Conservation (phyloP, 2,888 invertebrate species). For the Polyommatus icarus region DNA sequence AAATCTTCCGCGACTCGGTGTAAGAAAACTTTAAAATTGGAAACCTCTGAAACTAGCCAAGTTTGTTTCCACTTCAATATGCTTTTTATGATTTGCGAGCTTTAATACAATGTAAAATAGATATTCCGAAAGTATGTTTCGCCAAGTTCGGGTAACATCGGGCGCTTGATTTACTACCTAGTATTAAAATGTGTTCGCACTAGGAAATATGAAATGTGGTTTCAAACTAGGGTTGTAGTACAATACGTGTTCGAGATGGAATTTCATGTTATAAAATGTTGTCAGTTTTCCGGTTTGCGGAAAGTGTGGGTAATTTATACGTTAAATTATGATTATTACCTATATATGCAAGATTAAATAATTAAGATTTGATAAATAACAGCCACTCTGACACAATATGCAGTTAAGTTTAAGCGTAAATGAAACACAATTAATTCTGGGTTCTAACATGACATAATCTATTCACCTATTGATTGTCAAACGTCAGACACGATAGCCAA, state of each 20-base stretch:
- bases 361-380: not conserved
- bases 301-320: not conserved
- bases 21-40: constrained; percentile 14
- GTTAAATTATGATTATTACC: not conserved
- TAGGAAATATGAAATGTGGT: constrained; percentile 31
- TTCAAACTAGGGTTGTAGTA: not conserved
- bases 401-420: no score
- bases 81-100: constrained; percentile 20
- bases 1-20: not conserved
- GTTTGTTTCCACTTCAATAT: constrained; percentile 10
- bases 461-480: no score
- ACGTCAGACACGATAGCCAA: no score
- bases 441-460: no score
- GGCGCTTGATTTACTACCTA: constrained; percentile 38
- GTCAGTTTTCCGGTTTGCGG: not conserved
- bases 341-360: no score
- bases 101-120: constrained; percentile 34
- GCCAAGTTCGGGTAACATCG: constrained; percentile 38
- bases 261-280: not conserved
- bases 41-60: not conserved
- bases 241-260: not conserved
- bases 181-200: constrained; percentile 36
- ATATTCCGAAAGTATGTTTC: constrained; percentile 38
- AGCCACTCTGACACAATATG: no score
- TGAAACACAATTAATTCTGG: no score